Conservation (phyloP, 1,140 invertebrate genomes). For the Lamellibrachia luymesi region DNA sequence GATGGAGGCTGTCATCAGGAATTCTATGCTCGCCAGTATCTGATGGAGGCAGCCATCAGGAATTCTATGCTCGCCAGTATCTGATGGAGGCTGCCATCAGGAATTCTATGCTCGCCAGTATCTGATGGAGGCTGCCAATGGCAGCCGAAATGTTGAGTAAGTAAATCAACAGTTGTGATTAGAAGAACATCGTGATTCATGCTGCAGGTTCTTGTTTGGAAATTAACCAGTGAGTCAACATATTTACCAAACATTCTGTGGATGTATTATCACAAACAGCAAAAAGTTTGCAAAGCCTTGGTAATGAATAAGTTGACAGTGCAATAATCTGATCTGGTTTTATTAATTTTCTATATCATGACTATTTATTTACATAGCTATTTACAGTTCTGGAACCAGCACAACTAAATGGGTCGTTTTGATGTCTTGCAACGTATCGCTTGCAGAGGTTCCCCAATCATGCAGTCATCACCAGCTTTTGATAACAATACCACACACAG, state of each 20-base stretch:
- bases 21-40: too few relatives aligned
- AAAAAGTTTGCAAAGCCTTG: background rate
- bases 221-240: background rate
- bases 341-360: background rate
- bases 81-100: too few relatives aligned
- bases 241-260: background rate
- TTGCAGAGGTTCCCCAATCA: background rate
- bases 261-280: background rate
- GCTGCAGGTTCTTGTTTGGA: background rate
- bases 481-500: background rate
- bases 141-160: too few relatives aligned
- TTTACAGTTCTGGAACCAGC: background rate
- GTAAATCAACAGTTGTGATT: too few relatives aligned
- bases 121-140: too few relatives aligned
- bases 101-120: too few relatives aligned
- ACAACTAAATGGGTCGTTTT: background rate
- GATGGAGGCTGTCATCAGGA: too few relatives aligned
- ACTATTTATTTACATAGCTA: background rate
- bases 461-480: background rate
- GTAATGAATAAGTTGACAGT: background rate
- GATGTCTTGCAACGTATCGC: background rate
- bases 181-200: too few relatives aligned
- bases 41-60: too few relatives aligned
- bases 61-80: too few relatives aligned
- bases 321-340: background rate